These are phyloP conservation scores for Athrips mouffetella DNA, from an alignment of 2,888 invertebrate species.

Conservation along the genomic window DNA sequence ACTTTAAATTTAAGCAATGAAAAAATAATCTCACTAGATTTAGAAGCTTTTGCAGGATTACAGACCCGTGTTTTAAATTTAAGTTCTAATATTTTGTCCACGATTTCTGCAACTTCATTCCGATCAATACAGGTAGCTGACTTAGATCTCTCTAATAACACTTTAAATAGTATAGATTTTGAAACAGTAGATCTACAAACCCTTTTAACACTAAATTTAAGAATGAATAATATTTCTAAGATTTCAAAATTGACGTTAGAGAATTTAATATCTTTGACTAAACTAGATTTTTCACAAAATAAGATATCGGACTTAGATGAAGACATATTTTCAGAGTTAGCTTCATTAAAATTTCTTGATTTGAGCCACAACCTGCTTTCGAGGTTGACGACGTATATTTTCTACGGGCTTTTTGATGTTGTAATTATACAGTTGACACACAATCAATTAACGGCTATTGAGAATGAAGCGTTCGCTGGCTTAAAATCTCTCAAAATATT, in stretches of 20 bases:
- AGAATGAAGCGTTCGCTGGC: background rate
- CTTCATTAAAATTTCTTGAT: background rate
- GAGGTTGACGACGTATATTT: background rate
- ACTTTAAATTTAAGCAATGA: background rate
- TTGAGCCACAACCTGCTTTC: background rate
- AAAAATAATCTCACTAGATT: background rate
- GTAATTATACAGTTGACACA: background rate
- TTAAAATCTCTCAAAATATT: background rate
- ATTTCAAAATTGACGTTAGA: background rate
- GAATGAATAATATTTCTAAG: background rate
- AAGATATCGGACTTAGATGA: background rate
- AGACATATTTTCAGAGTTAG: background rate
- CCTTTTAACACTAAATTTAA: background rate
- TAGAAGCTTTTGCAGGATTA: background rate
- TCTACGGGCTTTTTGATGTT: background rate
- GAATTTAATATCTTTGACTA: background rate
- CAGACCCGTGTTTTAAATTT: background rate
- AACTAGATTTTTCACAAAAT: background rate
- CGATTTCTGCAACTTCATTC: background rate
- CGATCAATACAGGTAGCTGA: background rate
- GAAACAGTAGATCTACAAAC: background rate
- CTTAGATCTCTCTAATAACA: background rate
- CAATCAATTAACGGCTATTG: background rate
- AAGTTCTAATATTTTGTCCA: background rate
- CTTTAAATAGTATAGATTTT: background rate